phyloP scores from a whole-genome alignment of 2,888 invertebrate genomes.

The Dicranocentrus wangi region DNA sequence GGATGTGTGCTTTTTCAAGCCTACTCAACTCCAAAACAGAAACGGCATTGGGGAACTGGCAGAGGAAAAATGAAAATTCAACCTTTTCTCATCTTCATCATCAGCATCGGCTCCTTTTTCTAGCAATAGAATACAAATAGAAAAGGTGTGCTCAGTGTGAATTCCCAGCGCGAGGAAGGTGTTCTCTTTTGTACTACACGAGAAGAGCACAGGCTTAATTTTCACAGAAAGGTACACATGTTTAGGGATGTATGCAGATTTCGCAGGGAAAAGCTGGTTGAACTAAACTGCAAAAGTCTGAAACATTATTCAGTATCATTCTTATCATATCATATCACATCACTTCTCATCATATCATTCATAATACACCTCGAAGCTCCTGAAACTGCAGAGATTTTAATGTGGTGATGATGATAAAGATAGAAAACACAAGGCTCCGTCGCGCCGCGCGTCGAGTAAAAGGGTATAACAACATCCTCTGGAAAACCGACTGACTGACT shows the following conservation, averaged over 20 bases:
- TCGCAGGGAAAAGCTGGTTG: too few species aligned
- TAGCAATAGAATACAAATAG: not conserved
- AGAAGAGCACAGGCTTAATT: not conserved
- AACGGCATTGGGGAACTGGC: not conserved
- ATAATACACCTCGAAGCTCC: not conserved
- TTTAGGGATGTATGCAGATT: too few species aligned
- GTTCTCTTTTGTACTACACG: slow-evolving; percentile 1
- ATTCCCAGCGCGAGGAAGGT: slow-evolving; percentile 26
- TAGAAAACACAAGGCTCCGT: slow-evolving; percentile 5
- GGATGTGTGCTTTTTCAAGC: not conserved
- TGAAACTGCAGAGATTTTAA: not conserved
- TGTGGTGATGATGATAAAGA: slow-evolving; percentile 25
- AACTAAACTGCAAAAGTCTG: not conserved
- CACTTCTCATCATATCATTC: slow-evolving; percentile 34
- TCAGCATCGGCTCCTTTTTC: not conserved
- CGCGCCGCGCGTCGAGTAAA: too few species aligned
- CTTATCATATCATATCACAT: not conserved
- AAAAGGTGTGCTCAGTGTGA: slow-evolving; percentile 34
- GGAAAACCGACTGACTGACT: slow-evolving; percentile 1
- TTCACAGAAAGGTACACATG: not conserved
- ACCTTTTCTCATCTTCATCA: not conserved
- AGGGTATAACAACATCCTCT: slow-evolving; percentile 3
- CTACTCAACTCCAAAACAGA: not conserved
- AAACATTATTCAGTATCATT: too few species aligned
- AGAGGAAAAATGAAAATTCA: not conserved